Percentiles rank a stretch among this genome's conserved stretches.
Evolutionary conservation across 2,113 vertebrate genomes (phyloP).

Genomic region (Tinamus guttatus): DNA sequence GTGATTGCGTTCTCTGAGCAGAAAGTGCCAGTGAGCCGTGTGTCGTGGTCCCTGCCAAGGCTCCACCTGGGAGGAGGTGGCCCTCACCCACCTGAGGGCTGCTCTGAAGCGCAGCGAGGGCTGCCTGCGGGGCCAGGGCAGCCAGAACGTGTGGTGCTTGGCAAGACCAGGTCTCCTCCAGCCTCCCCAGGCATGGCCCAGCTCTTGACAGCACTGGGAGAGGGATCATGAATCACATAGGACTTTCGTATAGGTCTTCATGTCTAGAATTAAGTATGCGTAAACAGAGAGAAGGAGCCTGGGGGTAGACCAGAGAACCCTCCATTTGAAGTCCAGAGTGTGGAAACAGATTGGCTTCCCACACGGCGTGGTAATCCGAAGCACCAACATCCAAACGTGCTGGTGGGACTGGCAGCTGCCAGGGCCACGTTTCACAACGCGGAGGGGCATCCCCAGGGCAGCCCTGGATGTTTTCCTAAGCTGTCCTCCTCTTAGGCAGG

Average conservation of each 20-base stretch:
- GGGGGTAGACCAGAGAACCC: not conserved
- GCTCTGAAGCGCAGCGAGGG: not conserved
- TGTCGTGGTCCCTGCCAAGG: not conserved
- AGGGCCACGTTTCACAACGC: not conserved
- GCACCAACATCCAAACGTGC: not conserved
- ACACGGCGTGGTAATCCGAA: not conserved
- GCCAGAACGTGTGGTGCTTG: not conserved
- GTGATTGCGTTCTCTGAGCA: not conserved
- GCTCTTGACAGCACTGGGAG: not conserved
- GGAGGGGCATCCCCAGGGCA: slow-evolving; percentile 55
- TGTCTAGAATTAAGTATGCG: not conserved
- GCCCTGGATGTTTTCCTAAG: slow-evolving; percentile 60
- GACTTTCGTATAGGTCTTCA: not conserved
- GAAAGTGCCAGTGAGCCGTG: not conserved
- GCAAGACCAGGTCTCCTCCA: not conserved
- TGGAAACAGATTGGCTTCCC: not conserved
- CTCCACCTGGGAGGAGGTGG: not conserved
- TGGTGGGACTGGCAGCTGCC: slow-evolving; percentile 23
- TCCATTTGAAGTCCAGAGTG: not conserved
- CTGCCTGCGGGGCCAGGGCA: not conserved
- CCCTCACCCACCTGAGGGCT: not conserved
- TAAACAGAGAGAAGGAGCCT: not conserved
- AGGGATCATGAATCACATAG: not conserved
- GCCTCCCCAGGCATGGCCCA: not conserved
- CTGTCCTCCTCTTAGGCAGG: slow-evolving; percentile 18